These are phyloP conservation scores for Gyrodactylus salaris DNA, from an alignment of 1,140 invertebrate species.

Conservation along the genomic window DNA sequence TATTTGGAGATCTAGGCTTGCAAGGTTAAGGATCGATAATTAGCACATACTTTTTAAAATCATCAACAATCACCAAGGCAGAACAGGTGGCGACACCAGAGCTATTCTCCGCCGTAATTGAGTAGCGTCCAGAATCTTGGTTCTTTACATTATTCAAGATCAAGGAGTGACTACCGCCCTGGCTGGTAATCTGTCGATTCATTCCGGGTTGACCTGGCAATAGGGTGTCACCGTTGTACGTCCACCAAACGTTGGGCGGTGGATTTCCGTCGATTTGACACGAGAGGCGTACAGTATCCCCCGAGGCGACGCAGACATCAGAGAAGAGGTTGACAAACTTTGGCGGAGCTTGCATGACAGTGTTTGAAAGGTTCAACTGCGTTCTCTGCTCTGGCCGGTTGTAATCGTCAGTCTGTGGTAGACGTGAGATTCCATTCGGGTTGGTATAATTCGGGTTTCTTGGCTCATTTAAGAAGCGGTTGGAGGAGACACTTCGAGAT, in stretches of 20 bases:
- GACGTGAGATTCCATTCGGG: neutral
- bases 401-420: neutral
- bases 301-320: constrained; percentile 18
- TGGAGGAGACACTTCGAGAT: neutral
- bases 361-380: constrained; percentile 1
- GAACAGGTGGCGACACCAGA: constrained; percentile 23
- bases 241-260: constrained; percentile 35
- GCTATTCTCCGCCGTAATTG: constrained; percentile 20
- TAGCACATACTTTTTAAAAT: neutral
- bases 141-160: constrained; percentile 19
- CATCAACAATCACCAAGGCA: constrained; percentile 23
- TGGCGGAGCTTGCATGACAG: constrained; percentile 12
- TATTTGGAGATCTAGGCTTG: neutral
- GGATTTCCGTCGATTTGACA: constrained; percentile 35
- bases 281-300: constrained; percentile 32
- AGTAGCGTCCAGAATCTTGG: constrained; percentile 18
- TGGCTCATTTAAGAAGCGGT: neutral
- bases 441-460: neutral
- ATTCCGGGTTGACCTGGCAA: constrained; percentile 8
- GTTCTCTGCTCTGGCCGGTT: neutral
- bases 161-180: constrained; percentile 26
- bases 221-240: constrained; percentile 33
- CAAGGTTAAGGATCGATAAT: neutral
- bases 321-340: constrained; percentile 17
- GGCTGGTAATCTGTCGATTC: neutral